Base-by-base conservation (phyloP, 2,797 vertebrate genomes). In the Trachurus trachurus region DNA sequence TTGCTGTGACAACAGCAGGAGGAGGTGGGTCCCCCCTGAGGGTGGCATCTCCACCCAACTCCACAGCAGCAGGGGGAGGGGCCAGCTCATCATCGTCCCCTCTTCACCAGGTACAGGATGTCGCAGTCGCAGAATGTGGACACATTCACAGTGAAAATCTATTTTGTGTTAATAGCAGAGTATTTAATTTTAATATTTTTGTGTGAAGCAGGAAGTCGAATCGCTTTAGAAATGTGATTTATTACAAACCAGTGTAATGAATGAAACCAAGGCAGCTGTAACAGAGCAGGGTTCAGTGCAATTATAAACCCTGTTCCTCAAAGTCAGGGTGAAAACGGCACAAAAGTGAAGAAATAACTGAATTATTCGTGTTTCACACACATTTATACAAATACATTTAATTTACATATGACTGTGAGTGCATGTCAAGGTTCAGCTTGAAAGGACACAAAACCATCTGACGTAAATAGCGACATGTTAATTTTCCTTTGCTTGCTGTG, bases 41-140 rank as follows among this genome's bases (percentile, higher is more conserved):
- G 83, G 96, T 97, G 89, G 96, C 96, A 83, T 98, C 98, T 78
- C 97, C 97, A 56, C 96, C 97, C 87, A 97, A 96, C 91, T 96
- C 96, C 64, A 94, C 95, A 77, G 95, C 95, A 73, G 93, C 96
- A 67, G 94, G 93, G 73, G 94, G 91, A 88, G 94, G 93, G 72
- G 92, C 91, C 68, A 87, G 92, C 68, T 88, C 92, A 68, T 93
- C 93, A 61, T 91, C 92, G 0, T 98, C 98, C 59, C 98, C 97
- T 84, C 96, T 98, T 85, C 98, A 98, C 93, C 97, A 98, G 96
- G 94, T 95, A 89, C 42, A n/a, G 4, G 39, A 40, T 29, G 16
- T 40, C 17, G 31, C 12, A 49, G 8, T 40, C 11, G 13, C 3
- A 31, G 2, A n/a, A 6, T 13, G 21, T 67, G 29, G 26, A 21